A percentile compares a stretch with the other conserved stretches of the same genome.
Evolutionary conservation across 2,888 invertebrate genomes (phyloP).

Genomic region (Altica lythri): DNA sequence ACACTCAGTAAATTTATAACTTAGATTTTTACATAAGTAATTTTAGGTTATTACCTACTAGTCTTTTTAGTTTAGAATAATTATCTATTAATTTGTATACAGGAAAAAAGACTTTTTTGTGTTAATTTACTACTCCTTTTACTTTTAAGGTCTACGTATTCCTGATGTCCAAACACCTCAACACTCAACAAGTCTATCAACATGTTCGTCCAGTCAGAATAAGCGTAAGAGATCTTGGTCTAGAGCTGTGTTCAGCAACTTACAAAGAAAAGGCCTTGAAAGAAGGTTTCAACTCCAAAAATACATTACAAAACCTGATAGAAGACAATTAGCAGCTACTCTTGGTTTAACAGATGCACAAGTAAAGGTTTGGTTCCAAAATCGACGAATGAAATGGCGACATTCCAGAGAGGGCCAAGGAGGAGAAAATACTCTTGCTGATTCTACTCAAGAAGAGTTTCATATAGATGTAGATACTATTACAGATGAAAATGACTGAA

Average conservation of each 20-base stretch:
- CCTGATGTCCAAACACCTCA: constrained; percentile 44
- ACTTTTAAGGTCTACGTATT: constrained; percentile 49
- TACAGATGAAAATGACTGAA: constrained; percentile 46
- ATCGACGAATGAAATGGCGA: constrained; percentile 60
- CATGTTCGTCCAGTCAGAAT: constrained; percentile 41
- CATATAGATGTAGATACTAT: constrained; percentile 56
- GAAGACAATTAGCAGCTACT: constrained; percentile 88
- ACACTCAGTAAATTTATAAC: no score
- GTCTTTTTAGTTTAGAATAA: no score
- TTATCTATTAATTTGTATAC: no score
- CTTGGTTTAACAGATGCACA: constrained; percentile 87
- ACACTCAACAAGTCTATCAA: constrained; percentile 39
- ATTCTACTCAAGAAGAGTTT: constrained; percentile 55
- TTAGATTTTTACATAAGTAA: no score
- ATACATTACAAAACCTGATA: constrained; percentile 93
- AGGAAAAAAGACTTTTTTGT: no score
- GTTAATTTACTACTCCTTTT: no score
- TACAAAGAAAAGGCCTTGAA: constrained; percentile 93
- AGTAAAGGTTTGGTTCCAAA: constrained; percentile 94
- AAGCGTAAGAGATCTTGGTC: constrained; percentile 94
- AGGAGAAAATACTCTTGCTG: constrained; percentile 44
- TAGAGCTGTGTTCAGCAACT: constrained; percentile 90
- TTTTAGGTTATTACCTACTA: no score
- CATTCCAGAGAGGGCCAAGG: constrained; percentile 55
- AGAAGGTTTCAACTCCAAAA: constrained; percentile 91